These are phyloP conservation scores for Sesia apiformis DNA, from an alignment of 2,888 invertebrate genomes.

Conservation along the genomic window DNA sequence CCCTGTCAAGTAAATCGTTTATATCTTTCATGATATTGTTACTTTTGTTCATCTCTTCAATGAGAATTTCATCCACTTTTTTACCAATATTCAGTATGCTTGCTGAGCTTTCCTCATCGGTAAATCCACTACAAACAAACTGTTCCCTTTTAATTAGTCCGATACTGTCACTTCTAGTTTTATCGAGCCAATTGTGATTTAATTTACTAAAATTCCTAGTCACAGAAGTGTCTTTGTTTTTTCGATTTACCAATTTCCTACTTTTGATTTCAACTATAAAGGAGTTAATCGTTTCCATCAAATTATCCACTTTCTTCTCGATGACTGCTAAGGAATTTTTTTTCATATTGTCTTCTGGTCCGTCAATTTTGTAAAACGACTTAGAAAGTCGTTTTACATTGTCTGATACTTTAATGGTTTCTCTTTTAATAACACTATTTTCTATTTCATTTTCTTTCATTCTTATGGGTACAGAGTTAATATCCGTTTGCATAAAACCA, in stretches of 20 bases:
- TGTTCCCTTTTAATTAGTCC: constrained; percentile 12
- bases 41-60: constrained; percentile 33
- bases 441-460: background rate
- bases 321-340: constrained; percentile 25
- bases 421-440: constrained; percentile 2
- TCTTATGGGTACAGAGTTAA: background rate
- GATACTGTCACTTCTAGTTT: constrained; percentile 15
- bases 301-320: constrained; percentile 37
- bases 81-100: constrained; percentile 2
- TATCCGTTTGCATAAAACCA: background rate
- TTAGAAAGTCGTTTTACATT: constrained; percentile 17
- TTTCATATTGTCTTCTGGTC: constrained; percentile 12
- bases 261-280: constrained; percentile 32
- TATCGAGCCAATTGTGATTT: constrained; percentile 9
- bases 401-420: constrained; percentile 12
- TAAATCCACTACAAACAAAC: constrained; percentile 11
- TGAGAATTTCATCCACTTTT: constrained; percentile 1
- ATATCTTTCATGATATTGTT: constrained; percentile 31
- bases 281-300: constrained; percentile 36
- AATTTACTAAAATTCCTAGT: constrained; percentile 1
- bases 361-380: constrained; percentile 15
- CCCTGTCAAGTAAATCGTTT: constrained; percentile 23
- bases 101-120: constrained; percentile 13
- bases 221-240: constrained; percentile 10
- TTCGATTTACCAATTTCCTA: constrained; percentile 11